Conservation (phyloP, 2,888 invertebrate genomes). For the Drosophila peninsularis region DNA sequence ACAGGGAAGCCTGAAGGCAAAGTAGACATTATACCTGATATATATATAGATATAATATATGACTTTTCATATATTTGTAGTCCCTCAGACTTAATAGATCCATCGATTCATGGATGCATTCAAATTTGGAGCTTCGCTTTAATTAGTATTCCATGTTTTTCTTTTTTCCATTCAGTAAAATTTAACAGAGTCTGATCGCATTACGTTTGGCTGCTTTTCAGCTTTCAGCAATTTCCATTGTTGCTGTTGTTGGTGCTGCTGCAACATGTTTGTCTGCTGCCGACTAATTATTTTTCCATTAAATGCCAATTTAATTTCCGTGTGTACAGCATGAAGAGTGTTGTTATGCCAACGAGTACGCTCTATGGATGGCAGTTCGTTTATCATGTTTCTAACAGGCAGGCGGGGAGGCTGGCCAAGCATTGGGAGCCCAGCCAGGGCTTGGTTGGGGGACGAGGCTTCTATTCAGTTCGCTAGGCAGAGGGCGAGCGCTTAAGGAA, state of each 20-base stretch:
- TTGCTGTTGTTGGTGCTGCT: constrained; percentile 15
- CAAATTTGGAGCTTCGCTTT: not conserved
- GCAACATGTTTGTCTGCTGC: constrained; percentile 40
- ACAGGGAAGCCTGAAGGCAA: no score
- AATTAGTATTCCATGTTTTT: not conserved
- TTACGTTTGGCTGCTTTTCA: not conserved
- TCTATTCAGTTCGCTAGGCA: constrained; percentile 2
- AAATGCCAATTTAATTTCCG: constrained; percentile 61
- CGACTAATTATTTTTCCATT: constrained; percentile 68
- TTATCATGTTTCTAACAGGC: constrained; percentile 18
- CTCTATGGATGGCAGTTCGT: constrained; percentile 34
- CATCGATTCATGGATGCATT: not conserved
- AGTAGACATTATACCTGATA: no score
- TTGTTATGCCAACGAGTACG: constrained; percentile 6
- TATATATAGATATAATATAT: no score
- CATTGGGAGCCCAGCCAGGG: constrained; percentile 39
- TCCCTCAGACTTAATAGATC: no score
- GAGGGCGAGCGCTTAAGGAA: constrained; percentile 40
- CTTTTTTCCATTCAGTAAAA: not conserved
- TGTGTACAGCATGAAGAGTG: constrained; percentile 8
- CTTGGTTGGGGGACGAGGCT: constrained; percentile 4
- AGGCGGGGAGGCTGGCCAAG: constrained; percentile 15
- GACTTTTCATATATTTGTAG: no score
- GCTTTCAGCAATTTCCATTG: not conserved
- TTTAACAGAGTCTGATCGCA: not conserved